Percentiles rank a stretch among this genome's conserved stretches.
phyloP scores from a whole-genome alignment of 2,888 invertebrate genomes.

The Epinotia ramella region DNA sequence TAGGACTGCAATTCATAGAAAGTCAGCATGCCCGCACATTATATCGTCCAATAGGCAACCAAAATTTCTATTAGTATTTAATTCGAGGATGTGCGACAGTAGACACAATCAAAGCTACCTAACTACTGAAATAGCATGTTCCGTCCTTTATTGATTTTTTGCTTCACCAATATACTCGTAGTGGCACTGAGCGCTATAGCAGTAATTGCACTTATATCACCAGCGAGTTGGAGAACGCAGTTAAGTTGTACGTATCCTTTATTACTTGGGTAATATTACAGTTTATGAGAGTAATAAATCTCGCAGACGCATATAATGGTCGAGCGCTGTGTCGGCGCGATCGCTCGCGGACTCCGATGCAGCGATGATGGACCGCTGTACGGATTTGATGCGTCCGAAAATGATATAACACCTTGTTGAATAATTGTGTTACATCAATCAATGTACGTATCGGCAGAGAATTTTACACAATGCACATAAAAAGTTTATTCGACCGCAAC shows the following conservation, averaged over 20 bases:
- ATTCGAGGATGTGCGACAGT: background rate
- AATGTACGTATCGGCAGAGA: background rate
- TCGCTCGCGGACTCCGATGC: conserved; percentile 33
- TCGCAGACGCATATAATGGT: conserved; percentile 64
- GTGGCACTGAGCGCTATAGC: conserved; percentile 23
- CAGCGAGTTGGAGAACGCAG: conserved; percentile 47
- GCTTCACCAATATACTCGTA: conserved; percentile 16
- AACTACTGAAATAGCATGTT: background rate
- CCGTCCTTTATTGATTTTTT: conserved; percentile 23
- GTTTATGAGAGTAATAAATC: conserved; percentile 78
- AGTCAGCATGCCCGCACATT: no score
- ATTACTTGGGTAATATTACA: conserved; percentile 75
- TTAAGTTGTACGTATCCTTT: conserved; percentile 67
- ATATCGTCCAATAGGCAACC: no score
- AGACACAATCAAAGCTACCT: background rate
- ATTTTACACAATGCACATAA: background rate
- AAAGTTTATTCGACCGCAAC: background rate
- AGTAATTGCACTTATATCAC: conserved; percentile 47
- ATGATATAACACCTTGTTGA: conserved; percentile 30
- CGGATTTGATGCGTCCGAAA: conserved; percentile 17
- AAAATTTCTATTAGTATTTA: background rate
- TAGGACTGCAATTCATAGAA: no score
- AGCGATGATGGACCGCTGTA: conserved; percentile 26
- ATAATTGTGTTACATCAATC: conserved; percentile 21
- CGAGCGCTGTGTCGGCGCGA: conserved; percentile 34